Conservation (phyloP, 2,113 vertebrate species). For the Miniopterus natalensis region DNA sequence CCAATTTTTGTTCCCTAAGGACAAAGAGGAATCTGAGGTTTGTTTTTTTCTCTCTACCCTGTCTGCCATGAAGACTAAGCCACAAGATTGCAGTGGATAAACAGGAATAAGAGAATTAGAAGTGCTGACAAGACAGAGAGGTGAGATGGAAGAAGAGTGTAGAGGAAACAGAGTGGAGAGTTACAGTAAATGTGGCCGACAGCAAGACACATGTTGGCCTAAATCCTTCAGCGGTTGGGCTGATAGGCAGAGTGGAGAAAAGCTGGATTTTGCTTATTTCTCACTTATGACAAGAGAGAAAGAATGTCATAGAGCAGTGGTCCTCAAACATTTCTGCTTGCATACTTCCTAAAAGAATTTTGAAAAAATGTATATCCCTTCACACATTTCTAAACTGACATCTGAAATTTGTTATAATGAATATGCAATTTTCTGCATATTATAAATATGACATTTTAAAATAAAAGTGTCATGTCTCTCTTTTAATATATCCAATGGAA, state of each 20-base stretch:
- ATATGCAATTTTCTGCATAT: background rate
- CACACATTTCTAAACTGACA: constrained; percentile 15
- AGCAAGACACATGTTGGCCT: background rate
- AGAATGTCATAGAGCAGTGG: background rate
- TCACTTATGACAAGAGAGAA: background rate
- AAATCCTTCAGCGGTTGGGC: background rate
- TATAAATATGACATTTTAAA: constrained; percentile 2
- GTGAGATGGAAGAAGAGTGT: background rate
- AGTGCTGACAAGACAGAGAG: background rate
- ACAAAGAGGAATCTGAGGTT: background rate
- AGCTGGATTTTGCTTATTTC: background rate
- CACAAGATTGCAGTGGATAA: background rate
- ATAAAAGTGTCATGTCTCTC: background rate
- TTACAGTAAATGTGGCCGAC: background rate
- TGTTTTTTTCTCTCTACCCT: background rate
- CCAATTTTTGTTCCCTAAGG: background rate
- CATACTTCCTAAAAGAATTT: background rate
- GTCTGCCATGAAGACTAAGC: background rate
- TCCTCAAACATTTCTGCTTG: background rate
- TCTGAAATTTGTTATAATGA: background rate
- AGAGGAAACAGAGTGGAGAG: background rate
- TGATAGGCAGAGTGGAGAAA: background rate
- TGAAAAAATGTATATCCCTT: background rate
- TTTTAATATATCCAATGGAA: background rate
- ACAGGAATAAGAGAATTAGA: background rate